Evolutionary conservation across 2,888 invertebrate genomes (phyloP), one percentile per base, ranked within the genome.

Genomic region (Coleophora flavipennella): DNA sequence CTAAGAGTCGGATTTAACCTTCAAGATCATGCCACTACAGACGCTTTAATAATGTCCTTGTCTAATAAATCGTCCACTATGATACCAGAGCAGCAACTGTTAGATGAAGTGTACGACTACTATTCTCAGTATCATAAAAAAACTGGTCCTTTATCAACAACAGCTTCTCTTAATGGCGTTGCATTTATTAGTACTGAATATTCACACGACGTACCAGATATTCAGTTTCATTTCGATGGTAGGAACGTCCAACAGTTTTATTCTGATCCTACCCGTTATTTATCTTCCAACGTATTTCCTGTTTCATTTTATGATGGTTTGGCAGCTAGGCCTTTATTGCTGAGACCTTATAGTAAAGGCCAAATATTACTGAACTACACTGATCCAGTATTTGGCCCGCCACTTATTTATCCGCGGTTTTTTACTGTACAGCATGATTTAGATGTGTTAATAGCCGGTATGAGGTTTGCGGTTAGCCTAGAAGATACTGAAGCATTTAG

Each of bases 1-100:
- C 72, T 92, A 36, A 87, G 87, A 35, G 92, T 93, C 1, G 93
- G 93, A 0, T 75, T 86, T 48, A 93, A 93, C 64, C 73, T 93
- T 1, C 92, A 92, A 57, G 91, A 93, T 57, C 93, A 93, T 57
- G 85, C 91, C 0, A 91, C 92, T 0, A 85, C 88, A 7, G 87
- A 88, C 50, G 88, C 86, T 2, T 67, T 89, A 1, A 51, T 65
- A 29, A 39, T 81, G 31, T 47, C 58, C 29, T 48, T 91, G 10
- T 77, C 83, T 1, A 89, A 89, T 51, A 76, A 85, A 62, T 85
- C 87, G 1, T 74, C 87, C 0, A 88, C 88, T 4, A 52, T 66
- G 38, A 70, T 84, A 1, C 53, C 51, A 46, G 64, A 65, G 12
- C 55, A 78, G 6, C 65, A 85, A 55, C 53, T 84, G 20, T 44